Base-by-base conservation (phyloP, 2,113 vertebrate species). In the Peromyscus polionotus region DNA sequence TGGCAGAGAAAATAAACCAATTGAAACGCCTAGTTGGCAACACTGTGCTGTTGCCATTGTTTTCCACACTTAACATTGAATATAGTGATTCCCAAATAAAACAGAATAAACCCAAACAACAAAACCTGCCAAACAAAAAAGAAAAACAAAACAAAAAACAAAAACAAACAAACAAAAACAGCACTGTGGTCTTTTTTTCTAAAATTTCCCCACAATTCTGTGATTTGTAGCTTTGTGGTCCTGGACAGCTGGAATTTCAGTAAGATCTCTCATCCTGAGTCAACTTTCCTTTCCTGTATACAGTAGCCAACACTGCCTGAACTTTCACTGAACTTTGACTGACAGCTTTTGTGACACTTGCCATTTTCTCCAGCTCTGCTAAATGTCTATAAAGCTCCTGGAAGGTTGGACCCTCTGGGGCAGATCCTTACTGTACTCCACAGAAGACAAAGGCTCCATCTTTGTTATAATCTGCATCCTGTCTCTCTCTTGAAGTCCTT, bases 221-320 rank as follows among this genome's bases (percentile, higher is more conserved):
- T 11, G n/a, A 42, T 39, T 39, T 75, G 39, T 24, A 48, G n/a
- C 51, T 76, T 48, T 19, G 13, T 51, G 14, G 14, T 68, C 68
- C 70, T 28, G 68, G 68, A 81, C 13, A 73, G 39, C 70, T 54
- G 88, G 77, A 83, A 77, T 67, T 63, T 54, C 42, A 88, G 33
- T 20, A 72, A 90, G 93, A 88, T 48, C 54, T 48, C 54, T 7
- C 17, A 63, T 59, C 63, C 65, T 24, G 51, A n/a, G 68, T 36
- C 48, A 89, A 17, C 28, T 31, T 10, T 67, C 26, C 28, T 11
- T 70, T 36, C 86, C 20, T 39, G n/a, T 0, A 3, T 33, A 9
- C 3, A 7, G n/a, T n/a, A 54, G 48, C 61, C 31, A 80, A 24
- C 0, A 48, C 4, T 22, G 26, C 39, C 2, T 24, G 8, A 0